phyloP scores from a whole-genome alignment of 2,113 vertebrate species.

The Corythoichthys haematopterus region DNA sequence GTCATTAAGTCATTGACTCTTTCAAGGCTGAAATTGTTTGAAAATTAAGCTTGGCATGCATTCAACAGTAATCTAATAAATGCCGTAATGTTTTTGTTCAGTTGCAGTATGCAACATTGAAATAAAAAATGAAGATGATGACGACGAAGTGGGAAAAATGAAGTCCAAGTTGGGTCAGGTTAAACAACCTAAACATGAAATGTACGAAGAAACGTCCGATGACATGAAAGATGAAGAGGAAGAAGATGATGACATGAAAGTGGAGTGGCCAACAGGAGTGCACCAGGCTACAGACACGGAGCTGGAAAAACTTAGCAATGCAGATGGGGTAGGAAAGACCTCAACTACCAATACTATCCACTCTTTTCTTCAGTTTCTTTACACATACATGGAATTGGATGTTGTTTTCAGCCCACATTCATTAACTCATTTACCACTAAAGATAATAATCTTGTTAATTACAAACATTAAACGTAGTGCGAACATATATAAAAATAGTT shows the following conservation, averaged over 20 bases:
- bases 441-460: no score
- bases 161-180: conserved; percentile 3
- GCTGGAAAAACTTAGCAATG: conserved; percentile 83
- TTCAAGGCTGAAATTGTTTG: neutral
- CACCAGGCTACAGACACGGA: conserved; percentile 83
- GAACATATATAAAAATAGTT: no score
- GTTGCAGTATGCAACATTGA: conserved; percentile 23
- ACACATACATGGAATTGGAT: neutral
- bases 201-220: conserved; percentile 17
- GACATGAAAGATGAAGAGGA: conserved; percentile 62
- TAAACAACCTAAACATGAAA: conserved; percentile 8
- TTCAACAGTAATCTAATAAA: neutral
- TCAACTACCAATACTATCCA: neutral
- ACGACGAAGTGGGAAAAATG: conserved; percentile 7
- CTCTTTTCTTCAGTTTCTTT: neutral
- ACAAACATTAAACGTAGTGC: no score
- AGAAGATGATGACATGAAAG: conserved; percentile 62
- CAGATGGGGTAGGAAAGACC: conserved; percentile 79
- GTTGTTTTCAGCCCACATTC: conserved; percentile 5
- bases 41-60: neutral
- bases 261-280: conserved; percentile 69
- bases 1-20: no score
- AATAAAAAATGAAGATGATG: neutral
- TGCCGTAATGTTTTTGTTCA: neutral
- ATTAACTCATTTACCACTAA: conserved; percentile 2